phyloP scores from a whole-genome alignment of 2,888 invertebrate species.

The Zygaena filipendulae region DNA sequence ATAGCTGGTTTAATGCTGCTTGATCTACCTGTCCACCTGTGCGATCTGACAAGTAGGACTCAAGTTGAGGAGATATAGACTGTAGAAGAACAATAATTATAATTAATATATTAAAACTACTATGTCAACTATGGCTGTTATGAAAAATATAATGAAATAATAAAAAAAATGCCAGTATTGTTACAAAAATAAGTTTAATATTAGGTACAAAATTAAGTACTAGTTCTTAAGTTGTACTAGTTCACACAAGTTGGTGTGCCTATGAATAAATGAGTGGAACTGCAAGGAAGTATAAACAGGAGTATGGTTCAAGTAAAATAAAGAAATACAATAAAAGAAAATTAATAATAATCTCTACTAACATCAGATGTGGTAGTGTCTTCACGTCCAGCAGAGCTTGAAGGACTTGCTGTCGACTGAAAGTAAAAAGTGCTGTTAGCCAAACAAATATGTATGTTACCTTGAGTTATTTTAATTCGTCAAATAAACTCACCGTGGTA shows the following conservation, averaged over 20 bases:
- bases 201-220: too few species aligned
- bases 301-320: too few species aligned
- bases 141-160: neutral
- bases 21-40: constrained; percentile 51
- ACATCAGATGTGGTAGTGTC: constrained; percentile 55
- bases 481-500: constrained; percentile 43
- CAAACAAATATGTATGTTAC: too few species aligned
- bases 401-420: constrained; percentile 54
- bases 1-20: constrained; percentile 63
- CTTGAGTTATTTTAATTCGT: too few species aligned
- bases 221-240: too few species aligned
- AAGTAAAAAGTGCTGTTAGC: too few species aligned
- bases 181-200: too few species aligned
- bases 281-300: too few species aligned
- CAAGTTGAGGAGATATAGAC: constrained; percentile 60
- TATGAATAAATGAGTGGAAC: too few species aligned
- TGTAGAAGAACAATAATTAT: constrained; percentile 24
- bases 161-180: too few species aligned
- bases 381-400: constrained; percentile 49
- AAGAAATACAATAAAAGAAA: too few species aligned
- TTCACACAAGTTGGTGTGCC: too few species aligned
- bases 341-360: constrained; percentile 23
- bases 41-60: constrained; percentile 50
- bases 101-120: constrained; percentile 1
- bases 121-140: neutral